phyloP scores from a whole-genome alignment of 2,888 invertebrate species.

The Sarcophaga subvicina region DNA sequence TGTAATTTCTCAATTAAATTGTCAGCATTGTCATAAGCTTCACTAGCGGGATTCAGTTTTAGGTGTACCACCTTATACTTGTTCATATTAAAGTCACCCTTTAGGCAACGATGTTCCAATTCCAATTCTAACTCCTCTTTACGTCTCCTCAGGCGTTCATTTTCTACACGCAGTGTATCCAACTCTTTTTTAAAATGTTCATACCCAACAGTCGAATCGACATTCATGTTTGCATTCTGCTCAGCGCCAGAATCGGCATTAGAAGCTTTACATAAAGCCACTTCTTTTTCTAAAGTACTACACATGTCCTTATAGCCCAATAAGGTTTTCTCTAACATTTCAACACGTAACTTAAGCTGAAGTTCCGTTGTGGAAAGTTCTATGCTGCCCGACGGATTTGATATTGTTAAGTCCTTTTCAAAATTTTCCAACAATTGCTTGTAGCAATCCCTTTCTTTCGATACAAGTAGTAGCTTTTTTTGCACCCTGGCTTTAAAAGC shows the following conservation, averaged over 20 bases:
- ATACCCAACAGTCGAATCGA: conserved; percentile 82
- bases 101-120: conserved; percentile 85
- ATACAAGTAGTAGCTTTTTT: conserved; percentile 86
- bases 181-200: conserved; percentile 85
- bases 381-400: conserved; percentile 33
- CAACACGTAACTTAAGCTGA: conserved; percentile 85
- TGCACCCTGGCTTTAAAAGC: conserved; percentile 88
- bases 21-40: conserved; percentile 86
- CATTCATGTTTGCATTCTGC: conserved; percentile 56
- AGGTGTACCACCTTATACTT: conserved; percentile 84
- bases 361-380: conserved; percentile 77
- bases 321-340: conserved; percentile 88
- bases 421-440: conserved; percentile 90
- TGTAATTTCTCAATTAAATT: conserved; percentile 87
- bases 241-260: conserved; percentile 71
- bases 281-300: conserved; percentile 85
- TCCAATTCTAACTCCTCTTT: conserved; percentile 87
- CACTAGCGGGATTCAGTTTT: conserved; percentile 88
- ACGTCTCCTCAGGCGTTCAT: conserved; percentile 82
- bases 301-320: conserved; percentile 89
- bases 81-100: conserved; percentile 82
- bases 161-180: conserved; percentile 83
- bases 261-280: conserved; percentile 80
- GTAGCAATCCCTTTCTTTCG: conserved; percentile 91
- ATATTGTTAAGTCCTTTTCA: conserved; percentile 89